Evolutionary conservation across 2,113 vertebrate species (phyloP).

Genomic region (Salvelinus fontinalis): DNA sequence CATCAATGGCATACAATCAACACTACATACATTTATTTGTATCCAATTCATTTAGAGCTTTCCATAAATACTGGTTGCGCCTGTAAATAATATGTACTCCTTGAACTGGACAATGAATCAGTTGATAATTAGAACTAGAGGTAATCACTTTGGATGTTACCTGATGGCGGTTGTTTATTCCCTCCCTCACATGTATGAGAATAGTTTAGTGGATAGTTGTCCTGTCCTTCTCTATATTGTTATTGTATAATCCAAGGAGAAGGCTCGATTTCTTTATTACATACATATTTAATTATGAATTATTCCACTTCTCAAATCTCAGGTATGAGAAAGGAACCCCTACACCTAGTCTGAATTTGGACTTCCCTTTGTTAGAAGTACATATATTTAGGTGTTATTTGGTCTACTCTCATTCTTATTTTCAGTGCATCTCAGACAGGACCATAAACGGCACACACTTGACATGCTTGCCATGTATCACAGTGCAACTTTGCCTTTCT

Average conservation of each 20-base stretch:
- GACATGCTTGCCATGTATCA: constrained; percentile 65
- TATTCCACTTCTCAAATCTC: neutral
- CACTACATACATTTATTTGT: constrained; percentile 52
- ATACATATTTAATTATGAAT: neutral
- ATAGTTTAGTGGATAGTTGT: neutral
- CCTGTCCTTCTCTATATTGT: neutral
- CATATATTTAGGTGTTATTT: constrained; percentile 7
- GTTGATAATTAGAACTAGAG: neutral
- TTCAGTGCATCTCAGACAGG: constrained; percentile 14
- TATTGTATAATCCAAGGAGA: constrained; percentile 27
- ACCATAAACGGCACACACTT: constrained; percentile 34
- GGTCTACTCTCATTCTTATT: constrained; percentile 12
- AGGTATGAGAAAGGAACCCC: constrained; percentile 25
- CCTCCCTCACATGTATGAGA: neutral
- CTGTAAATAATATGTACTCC: constrained; percentile 37
- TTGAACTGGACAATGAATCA: constrained; percentile 26
- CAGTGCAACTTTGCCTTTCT: constrained; percentile 58
- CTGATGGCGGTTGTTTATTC: neutral
- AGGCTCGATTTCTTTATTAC: constrained; percentile 44
- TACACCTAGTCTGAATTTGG: constrained; percentile 29
- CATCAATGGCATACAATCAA: constrained; percentile 42
- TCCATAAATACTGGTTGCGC: constrained; percentile 38
- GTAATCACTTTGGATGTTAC: neutral
- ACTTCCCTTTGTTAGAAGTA: constrained; percentile 10
- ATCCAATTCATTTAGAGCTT: constrained; percentile 46